These are phyloP conservation scores for Machaerirhynchus nigripectus DNA, from an alignment of 2,113 vertebrate genomes.

Conservation along the genomic window DNA sequence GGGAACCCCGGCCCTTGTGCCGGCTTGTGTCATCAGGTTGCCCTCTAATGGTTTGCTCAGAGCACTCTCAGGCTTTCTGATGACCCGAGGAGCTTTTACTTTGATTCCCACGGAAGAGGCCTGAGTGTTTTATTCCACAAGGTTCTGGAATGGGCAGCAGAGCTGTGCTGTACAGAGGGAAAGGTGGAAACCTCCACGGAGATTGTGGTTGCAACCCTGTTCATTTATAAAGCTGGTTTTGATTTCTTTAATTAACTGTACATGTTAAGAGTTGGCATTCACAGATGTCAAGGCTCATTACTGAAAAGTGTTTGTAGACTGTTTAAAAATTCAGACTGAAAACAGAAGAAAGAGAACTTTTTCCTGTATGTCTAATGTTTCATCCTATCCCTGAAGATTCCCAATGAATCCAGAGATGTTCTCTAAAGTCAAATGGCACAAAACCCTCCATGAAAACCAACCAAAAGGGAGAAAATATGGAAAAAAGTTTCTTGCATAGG, in stretches of 20 bases:
- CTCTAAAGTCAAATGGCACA: neutral
- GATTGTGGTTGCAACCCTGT: neutral
- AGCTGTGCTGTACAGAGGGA: neutral
- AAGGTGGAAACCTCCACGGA: neutral
- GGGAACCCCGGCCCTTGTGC: neutral
- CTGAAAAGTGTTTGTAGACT: neutral
- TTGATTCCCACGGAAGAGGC: neutral
- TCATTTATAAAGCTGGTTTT: neutral
- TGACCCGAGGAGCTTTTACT: neutral
- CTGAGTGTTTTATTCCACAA: neutral
- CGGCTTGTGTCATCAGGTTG: neutral
- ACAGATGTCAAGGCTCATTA: neutral
- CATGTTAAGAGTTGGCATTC: neutral
- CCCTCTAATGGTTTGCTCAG: neutral
- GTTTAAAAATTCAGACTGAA: neutral
- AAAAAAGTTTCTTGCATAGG: neutral
- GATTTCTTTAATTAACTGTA: neutral
- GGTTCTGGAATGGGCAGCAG: neutral
- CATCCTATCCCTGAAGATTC: neutral
- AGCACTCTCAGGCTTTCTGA: neutral
- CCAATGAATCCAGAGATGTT: neutral
- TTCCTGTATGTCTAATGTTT: neutral
- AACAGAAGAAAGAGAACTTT: neutral
- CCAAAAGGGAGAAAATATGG: neutral
- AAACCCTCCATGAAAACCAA: neutral